Percentiles rank a stretch among this genome's conserved stretches.
phyloP scores from a whole-genome alignment of 2,888 invertebrate species.

The Hemaris fuciformis region DNA sequence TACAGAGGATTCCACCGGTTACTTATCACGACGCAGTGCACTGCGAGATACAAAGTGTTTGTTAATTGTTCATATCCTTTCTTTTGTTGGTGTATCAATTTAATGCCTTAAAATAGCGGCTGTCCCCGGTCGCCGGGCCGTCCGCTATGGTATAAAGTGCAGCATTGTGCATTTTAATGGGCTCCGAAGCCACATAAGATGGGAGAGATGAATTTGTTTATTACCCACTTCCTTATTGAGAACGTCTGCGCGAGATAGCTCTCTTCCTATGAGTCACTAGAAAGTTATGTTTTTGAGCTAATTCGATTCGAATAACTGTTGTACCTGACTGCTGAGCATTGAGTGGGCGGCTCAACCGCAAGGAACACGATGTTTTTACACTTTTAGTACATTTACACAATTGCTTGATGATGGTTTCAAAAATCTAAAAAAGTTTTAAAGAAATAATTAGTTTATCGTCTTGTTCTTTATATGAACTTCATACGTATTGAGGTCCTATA shows the following conservation, averaged over 20 bases:
- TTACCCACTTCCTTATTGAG: constrained; percentile 82
- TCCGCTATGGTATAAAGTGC: constrained; percentile 70
- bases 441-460: too few species aligned
- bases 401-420: too few species aligned
- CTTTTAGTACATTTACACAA: background rate
- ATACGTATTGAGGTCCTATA: too few species aligned
- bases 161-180: constrained; percentile 80
- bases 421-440: too few species aligned
- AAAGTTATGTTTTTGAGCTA: constrained; percentile 76
- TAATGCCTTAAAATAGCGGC: constrained; percentile 73
- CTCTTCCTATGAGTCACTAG: constrained; percentile 81
- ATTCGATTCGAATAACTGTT: constrained; percentile 66
- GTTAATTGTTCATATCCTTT: constrained; percentile 79
- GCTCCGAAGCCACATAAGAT: constrained; percentile 74
- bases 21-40: constrained; percentile 37
- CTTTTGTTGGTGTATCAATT: constrained; percentile 77
- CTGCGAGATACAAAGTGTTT: constrained; percentile 61
- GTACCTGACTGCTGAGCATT: constrained; percentile 49
- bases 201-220: constrained; percentile 81
- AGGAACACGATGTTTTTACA: background rate
- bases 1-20: constrained; percentile 38
- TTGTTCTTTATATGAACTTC: too few species aligned
- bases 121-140: constrained; percentile 59
- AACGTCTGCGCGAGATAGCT: constrained; percentile 78
- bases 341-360: constrained; percentile 35